Evolutionary conservation across 1,140 invertebrate genomes (phyloP), one percentile per base, ranked within the genome.

Genomic region (Drosophila baimaii): DNA sequence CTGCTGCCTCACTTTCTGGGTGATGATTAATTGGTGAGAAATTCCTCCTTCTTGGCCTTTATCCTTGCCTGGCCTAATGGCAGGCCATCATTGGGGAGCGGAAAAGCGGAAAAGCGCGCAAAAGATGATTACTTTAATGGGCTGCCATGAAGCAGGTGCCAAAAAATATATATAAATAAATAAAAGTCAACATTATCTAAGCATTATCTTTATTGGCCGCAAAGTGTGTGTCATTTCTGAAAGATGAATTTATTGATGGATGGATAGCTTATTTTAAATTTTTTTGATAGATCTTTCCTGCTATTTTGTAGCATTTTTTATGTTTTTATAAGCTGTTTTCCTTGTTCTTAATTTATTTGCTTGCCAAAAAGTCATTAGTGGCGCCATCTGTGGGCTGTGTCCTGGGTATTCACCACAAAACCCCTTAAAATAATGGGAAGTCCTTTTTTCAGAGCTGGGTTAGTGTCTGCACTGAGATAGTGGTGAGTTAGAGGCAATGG

Each of bases 11-110:
- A 0, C 23, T 43, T 7, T 56, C 17, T 41, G 2, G 5, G 41
- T n/a, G 23, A 68, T 86, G 83, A 86, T 86, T 86, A 86, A 86
- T 86, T 86, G 83, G 39, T 37, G 58, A 54, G 52, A 66, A 77
- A 85, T 81, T 72, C 59, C 63, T 62, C 27, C 49, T 55, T 64
- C 29, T 17, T 31, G 29, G 56, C 35, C 65, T 56, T 79, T 51
- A 58, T 70, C 69, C 64, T 83, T 78, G 78, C 79, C 83, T 70
- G 39, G 27, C 56, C 63, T 79, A 77, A 88, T 83, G 79, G 76
- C 76, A 68, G 70, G 51, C 80, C 84, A 86, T 86, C 88, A 52
- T 52, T 52, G 31, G 12, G 31, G 12, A 33, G 31, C 13, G 31
- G 31, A 33, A 33, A 33, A 13, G 49, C 29, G 27, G 25, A 12